These are phyloP conservation scores for Chloroceryle inda DNA, from an alignment of 2,797 vertebrate species.

Conservation along the genomic window DNA sequence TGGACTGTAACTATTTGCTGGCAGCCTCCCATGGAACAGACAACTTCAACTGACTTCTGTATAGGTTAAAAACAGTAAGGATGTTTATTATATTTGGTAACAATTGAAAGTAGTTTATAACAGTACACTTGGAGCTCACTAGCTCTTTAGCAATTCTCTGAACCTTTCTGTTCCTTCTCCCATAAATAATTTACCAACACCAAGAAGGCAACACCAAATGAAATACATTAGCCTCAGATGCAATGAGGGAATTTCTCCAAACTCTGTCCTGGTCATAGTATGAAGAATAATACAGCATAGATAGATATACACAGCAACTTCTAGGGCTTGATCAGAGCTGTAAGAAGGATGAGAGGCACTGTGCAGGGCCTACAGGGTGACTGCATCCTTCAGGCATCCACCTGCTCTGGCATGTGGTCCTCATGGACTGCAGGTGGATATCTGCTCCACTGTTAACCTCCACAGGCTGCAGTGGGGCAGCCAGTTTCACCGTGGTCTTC, in stretches of 20 bases:
- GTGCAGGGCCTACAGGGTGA: background rate
- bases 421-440: too few relatives aligned
- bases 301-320: background rate
- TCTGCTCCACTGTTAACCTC: too few relatives aligned
- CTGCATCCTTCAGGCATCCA: too few relatives aligned
- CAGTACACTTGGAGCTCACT: background rate
- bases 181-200: background rate
- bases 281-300: background rate
- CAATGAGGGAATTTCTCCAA: background rate
- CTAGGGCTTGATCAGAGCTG: background rate
- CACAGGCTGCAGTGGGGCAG: too few relatives aligned
- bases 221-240: background rate
- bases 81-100: background rate
- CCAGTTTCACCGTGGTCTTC: too few relatives aligned
- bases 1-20: background rate
- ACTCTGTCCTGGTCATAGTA: background rate
- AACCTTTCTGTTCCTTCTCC: background rate
- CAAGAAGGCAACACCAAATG: background rate
- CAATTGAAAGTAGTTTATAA: background rate
- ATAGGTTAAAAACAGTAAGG: background rate
- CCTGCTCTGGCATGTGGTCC: too few relatives aligned
- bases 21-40: background rate
- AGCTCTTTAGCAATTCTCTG: background rate
- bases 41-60: background rate
- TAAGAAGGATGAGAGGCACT: background rate